A percentile compares a stretch with the other conserved stretches of the same genome.
phyloP scores from a whole-genome alignment of 2,888 invertebrate genomes.

The Phortica magna region DNA sequence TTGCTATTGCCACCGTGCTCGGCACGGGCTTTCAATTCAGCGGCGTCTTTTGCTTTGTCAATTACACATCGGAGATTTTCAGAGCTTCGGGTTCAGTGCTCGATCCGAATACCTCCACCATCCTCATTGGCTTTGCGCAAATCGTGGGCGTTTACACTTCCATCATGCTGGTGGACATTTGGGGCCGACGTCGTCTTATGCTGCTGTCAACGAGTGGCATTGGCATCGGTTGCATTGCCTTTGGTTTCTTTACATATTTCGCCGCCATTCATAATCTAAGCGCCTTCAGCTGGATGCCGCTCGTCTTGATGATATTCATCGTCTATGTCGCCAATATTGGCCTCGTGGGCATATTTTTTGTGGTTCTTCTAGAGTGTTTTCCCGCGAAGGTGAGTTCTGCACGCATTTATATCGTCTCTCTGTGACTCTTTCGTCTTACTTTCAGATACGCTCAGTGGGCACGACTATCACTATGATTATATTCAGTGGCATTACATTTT shows the following conservation, averaged over 20 bases:
- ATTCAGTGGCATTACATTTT: slow-evolving; percentile 62
- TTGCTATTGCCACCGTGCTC: slow-evolving; percentile 61
- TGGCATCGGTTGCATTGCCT: slow-evolving; percentile 60
- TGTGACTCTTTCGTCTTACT: slow-evolving; percentile 46
- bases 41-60: slow-evolving; percentile 72
- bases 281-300: slow-evolving; percentile 67
- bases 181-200: slow-evolving; percentile 72
- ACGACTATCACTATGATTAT: slow-evolving; percentile 35
- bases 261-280: slow-evolving; percentile 50
- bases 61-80: slow-evolving; percentile 76
- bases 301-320: slow-evolving; percentile 68
- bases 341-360: slow-evolving; percentile 70
- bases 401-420: slow-evolving; percentile 51
- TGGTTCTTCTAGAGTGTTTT: slow-evolving; percentile 73
- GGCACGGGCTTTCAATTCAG: slow-evolving; percentile 66
- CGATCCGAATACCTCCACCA: slow-evolving; percentile 72
- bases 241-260: slow-evolving; percentile 68
- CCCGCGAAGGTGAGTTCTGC: slow-evolving; percentile 67
- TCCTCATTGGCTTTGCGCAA: slow-evolving; percentile 72
- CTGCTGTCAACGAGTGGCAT: slow-evolving; percentile 67
- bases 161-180: slow-evolving; percentile 68
- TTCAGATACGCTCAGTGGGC: slow-evolving; percentile 71
- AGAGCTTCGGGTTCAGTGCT: slow-evolving; percentile 64
- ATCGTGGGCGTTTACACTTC: slow-evolving; percentile 70
- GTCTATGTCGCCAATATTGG: slow-evolving; percentile 73